Conservation (phyloP, 2,113 vertebrate genomes). For the Castor canadensis region DNA sequence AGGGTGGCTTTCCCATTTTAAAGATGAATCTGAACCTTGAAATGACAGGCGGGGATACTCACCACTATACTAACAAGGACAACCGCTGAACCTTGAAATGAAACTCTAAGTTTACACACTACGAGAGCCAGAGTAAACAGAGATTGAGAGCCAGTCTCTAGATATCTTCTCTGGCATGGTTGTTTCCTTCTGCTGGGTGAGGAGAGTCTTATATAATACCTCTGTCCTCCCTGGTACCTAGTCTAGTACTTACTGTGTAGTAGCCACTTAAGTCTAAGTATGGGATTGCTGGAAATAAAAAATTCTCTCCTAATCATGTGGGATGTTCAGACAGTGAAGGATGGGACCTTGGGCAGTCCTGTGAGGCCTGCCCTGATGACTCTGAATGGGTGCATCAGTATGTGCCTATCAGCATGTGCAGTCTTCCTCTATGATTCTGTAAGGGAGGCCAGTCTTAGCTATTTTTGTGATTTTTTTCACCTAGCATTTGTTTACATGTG, state of each 20-base stretch:
- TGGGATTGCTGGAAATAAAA: not conserved
- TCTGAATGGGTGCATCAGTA: not conserved
- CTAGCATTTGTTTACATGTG: not conserved
- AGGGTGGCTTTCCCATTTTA: not conserved
- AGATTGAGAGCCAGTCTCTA: not conserved
- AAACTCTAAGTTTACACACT: not conserved
- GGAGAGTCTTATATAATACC: not conserved
- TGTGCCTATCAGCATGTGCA: accelerated
- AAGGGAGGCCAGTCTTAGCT: not conserved
- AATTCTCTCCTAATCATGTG: not conserved
- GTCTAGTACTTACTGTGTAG: not conserved
- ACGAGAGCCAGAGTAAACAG: not conserved
- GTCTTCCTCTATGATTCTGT: not conserved
- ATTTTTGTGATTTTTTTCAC: not conserved
- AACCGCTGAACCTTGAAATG: no score
- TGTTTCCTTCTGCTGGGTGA: not conserved
- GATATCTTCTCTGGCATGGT: not conserved
- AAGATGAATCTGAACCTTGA: not conserved
- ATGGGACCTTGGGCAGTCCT: not conserved
- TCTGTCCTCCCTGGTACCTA: not conserved
- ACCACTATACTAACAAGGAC: no score
- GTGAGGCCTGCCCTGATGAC: not conserved
- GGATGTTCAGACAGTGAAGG: not conserved
- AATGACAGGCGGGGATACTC: no score
- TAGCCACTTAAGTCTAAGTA: not conserved